Percentiles rank a stretch among this genome's conserved stretches.
These are phyloP conservation scores for Lutra lutra DNA, from an alignment of 2,797 vertebrate genomes.

Conservation along the genomic window DNA sequence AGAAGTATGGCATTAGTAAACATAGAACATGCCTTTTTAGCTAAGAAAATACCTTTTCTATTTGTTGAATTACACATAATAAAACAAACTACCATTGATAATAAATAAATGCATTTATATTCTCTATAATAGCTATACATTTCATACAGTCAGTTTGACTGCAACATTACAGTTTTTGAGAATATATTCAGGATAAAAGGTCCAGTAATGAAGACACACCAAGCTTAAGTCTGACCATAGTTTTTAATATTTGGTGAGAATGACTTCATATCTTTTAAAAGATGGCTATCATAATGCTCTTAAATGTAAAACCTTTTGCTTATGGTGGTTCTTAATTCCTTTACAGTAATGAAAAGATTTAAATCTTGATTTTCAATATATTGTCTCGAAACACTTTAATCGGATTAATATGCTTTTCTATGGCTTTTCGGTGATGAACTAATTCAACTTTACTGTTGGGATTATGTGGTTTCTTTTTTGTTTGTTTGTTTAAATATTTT, in stretches of 20 bases:
- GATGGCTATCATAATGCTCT: background rate
- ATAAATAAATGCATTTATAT: background rate
- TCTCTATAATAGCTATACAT: background rate
- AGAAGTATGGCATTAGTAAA: background rate
- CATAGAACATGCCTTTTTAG: background rate
- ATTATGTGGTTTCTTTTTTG: background rate
- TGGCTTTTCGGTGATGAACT: background rate
- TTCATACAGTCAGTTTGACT: background rate
- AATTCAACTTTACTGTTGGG: background rate
- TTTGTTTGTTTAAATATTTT: too few relatives aligned
- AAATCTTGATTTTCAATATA: background rate
- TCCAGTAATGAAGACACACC: background rate
- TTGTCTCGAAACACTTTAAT: background rate
- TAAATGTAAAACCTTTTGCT: background rate
- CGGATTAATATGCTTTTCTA: background rate
- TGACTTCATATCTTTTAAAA: background rate
- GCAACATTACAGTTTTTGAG: background rate
- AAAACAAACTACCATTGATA: background rate
- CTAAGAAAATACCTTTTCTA: background rate
- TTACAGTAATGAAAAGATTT: background rate
- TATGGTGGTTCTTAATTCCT: background rate
- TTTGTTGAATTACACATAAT: background rate
- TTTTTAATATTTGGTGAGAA: background rate
- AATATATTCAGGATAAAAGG: background rate
- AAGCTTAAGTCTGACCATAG: background rate